A percentile compares a stretch with the other conserved stretches of the same genome.
Conservation (phyloP, 1,140 invertebrate genomes). For the Diachasma alloeum region DNA sequence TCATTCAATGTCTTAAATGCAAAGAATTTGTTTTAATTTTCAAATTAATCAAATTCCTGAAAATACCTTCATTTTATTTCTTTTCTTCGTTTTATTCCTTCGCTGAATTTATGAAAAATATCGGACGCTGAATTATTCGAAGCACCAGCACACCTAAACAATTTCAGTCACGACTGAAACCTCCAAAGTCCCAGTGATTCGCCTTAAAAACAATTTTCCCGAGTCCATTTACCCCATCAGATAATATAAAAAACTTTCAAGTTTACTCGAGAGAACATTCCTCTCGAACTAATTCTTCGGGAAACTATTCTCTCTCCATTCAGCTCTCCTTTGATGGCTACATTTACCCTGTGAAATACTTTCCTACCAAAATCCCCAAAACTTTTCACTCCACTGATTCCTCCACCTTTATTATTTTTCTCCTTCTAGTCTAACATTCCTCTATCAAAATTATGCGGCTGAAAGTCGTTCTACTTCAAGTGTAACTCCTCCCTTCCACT, state of each 20-base stretch:
- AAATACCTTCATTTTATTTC: no score
- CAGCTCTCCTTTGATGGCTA: neutral
- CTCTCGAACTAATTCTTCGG: neutral
- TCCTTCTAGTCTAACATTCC: neutral
- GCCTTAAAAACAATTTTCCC: neutral
- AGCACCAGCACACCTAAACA: neutral
- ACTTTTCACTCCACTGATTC: neutral
- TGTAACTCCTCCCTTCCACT: neutral
- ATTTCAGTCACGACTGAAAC: neutral
- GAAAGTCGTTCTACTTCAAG: neutral
- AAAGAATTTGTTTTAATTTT: no score
- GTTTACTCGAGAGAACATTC: neutral
- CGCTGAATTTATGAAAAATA: neutral
- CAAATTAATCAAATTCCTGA: no score
- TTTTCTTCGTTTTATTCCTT: no score
- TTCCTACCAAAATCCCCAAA: neutral
- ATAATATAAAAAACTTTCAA: neutral
- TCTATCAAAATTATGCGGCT: conserved; percentile 10
- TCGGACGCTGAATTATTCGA: no score
- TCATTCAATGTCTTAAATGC: no score
- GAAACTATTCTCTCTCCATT: conserved; percentile 2
- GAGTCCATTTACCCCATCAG: neutral
- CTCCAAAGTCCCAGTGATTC: neutral
- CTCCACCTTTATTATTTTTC: neutral
- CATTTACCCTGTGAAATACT: neutral